Percentiles rank a stretch among this genome's conserved stretches.
These are phyloP conservation scores for Tyria jacobaeae DNA, from an alignment of 2,888 invertebrate species.

Conservation along the genomic window DNA sequence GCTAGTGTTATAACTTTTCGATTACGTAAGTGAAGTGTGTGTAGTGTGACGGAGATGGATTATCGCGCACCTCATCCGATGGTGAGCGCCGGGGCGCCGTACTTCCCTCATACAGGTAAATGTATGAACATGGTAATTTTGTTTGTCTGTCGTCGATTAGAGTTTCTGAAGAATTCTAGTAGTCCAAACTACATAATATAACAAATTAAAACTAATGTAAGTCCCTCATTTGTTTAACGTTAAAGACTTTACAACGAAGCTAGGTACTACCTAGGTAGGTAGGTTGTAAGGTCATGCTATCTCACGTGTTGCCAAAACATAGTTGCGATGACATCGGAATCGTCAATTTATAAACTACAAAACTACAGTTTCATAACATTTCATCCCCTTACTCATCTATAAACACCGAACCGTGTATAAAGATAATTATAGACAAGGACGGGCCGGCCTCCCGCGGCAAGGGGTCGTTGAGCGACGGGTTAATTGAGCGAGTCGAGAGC, in stretches of 20 bases:
- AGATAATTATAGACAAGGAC: constrained; percentile 44
- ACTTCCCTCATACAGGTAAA: constrained; percentile 80
- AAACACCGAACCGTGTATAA: constrained; percentile 23
- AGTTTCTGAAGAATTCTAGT: too few relatives aligned
- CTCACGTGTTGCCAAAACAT: too few relatives aligned
- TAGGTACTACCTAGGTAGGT: too few relatives aligned
- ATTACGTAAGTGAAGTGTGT: constrained; percentile 60
- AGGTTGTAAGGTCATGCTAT: too few relatives aligned
- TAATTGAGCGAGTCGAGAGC: constrained; percentile 55
- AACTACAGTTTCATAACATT: constrained; percentile 9
- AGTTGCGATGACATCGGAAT: too few relatives aligned
- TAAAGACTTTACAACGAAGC: too few relatives aligned
- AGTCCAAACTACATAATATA: too few relatives aligned
- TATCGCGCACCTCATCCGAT: constrained; percentile 79
- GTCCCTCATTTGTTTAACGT: too few relatives aligned
- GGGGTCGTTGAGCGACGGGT: constrained; percentile 44
- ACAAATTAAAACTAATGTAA: too few relatives aligned
- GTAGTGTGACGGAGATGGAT: constrained; percentile 70
- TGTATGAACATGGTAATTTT: constrained; percentile 7
- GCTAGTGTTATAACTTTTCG: constrained; percentile 47
- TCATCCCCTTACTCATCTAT: constrained; percentile 11
- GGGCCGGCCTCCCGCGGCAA: constrained; percentile 31
- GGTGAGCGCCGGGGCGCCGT: constrained; percentile 75
- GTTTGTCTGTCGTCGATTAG: background rate
- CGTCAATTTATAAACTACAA: too few relatives aligned